Base-by-base conservation (phyloP, 2,113 vertebrate genomes). In the Haemorhous mexicanus region DNA sequence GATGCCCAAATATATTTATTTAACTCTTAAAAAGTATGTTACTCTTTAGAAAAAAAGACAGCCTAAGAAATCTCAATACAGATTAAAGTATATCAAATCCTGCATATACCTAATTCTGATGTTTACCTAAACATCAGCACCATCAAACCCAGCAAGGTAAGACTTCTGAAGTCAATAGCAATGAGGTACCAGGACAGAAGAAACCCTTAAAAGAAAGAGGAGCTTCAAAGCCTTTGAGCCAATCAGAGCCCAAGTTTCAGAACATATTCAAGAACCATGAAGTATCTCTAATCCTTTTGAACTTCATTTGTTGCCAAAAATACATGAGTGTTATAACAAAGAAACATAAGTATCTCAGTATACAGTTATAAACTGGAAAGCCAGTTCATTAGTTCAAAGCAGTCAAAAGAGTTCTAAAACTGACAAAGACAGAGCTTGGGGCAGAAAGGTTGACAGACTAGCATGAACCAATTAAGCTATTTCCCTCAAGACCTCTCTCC, bases 1-100 rank as follows among this genome's bases (percentile, higher is more conserved):
- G 93, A 89, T 92, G 94, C 95, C 91, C 86, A 95, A 95, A 96
- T 89, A 64, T 59, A 93, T 97, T 97, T 95, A 96, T 97, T 95
- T 84, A 32, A 81, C 35, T 93, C 75, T 95, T 94, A 39, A 95
- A 96, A 96, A 83, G 77, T 84, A 81, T 2, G 6, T 94, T 89
- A 87, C 28, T 84, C 64, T 94, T 93, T 85, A 93, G 91, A 73
- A 90, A 89, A 78, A 91, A 80, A 67, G 46, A 49, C 52, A 94
- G 52, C 27, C 33, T 87, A 87, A 66, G 28, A 91, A 84, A 39
- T 46, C 37, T 87, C 58, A 82, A 17, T 91, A 84, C 56, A 94
- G 39, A 81, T 78, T 82, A 46, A 64, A 84, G 89, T 84, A 64
- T 41, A 92, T 55, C 30, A 44, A 68, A 43, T 73, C n/a, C 62